Conservation (phyloP, 2,888 invertebrate genomes). For the Bombyx huttoni region DNA sequence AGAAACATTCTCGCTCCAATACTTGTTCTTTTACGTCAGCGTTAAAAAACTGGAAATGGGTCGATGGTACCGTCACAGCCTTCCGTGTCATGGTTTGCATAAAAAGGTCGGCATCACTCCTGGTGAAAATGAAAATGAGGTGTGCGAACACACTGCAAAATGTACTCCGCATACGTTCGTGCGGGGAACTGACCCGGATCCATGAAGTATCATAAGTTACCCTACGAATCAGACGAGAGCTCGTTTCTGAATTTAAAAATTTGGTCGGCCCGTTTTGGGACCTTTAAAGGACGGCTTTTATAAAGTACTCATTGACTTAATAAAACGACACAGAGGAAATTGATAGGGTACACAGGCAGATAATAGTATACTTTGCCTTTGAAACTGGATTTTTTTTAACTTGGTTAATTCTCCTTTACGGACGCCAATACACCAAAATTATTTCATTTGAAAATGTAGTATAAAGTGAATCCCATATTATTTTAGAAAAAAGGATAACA, state of each 20-base stretch:
- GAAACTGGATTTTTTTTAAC: background rate
- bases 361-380: background rate
- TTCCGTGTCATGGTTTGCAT: constrained; percentile 18
- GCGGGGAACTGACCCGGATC: constrained; percentile 16
- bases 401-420: background rate
- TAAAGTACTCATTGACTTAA: background rate
- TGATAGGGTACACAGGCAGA: background rate
- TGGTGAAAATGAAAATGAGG: constrained; percentile 19
- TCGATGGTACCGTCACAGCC: constrained; percentile 9
- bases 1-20: constrained; percentile 1
- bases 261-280: background rate
- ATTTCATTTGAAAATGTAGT: background rate
- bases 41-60: constrained; percentile 5
- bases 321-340: background rate
- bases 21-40: constrained; percentile 1
- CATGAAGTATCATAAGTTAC: constrained; percentile 14
- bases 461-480: background rate
- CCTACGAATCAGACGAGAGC: background rate
- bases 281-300: background rate
- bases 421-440: too few relatives aligned
- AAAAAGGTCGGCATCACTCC: constrained; percentile 22
- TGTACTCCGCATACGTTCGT: constrained; percentile 8
- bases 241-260: background rate
- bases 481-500: background rate
- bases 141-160: constrained; percentile 17